These are phyloP conservation scores for Anoura caudifer DNA, from an alignment of 2,113 vertebrate genomes.

Conservation along the genomic window DNA sequence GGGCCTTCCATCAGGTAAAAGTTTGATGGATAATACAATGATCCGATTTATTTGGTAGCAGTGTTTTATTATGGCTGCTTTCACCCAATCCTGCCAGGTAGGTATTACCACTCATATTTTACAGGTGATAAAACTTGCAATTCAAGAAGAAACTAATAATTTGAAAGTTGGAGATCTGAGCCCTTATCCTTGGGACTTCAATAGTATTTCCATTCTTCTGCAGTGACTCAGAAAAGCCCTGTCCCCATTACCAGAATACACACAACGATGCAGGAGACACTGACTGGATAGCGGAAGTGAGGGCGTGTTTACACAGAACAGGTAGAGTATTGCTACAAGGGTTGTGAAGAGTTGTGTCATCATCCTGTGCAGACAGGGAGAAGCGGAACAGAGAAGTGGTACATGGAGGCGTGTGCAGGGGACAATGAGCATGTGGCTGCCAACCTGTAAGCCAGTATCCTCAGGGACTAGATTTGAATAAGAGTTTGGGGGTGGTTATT, in stretches of 20 bases:
- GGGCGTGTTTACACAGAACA: background rate
- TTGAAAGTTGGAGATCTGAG: background rate
- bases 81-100: background rate
- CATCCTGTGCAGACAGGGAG: background rate
- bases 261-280: background rate
- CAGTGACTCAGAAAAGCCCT: background rate
- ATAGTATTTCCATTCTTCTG: background rate
- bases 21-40: background rate
- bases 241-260: background rate
- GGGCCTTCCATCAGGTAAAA: background rate
- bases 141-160: background rate
- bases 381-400: background rate
- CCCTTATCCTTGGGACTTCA: background rate
- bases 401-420: background rate
- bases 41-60: background rate
- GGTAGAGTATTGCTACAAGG: background rate
- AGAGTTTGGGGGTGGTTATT: background rate
- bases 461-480: background rate
- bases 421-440: background rate
- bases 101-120: background rate
- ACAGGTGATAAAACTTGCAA: background rate
- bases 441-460: background rate
- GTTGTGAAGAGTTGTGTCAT: background rate
- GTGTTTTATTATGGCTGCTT: background rate
- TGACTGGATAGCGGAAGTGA: background rate